A percentile compares a stretch with the other conserved stretches of the same genome.
These are phyloP conservation scores for Hofmannophila pseudospretella DNA, from an alignment of 2,888 invertebrate genomes.

Conservation along the genomic window DNA sequence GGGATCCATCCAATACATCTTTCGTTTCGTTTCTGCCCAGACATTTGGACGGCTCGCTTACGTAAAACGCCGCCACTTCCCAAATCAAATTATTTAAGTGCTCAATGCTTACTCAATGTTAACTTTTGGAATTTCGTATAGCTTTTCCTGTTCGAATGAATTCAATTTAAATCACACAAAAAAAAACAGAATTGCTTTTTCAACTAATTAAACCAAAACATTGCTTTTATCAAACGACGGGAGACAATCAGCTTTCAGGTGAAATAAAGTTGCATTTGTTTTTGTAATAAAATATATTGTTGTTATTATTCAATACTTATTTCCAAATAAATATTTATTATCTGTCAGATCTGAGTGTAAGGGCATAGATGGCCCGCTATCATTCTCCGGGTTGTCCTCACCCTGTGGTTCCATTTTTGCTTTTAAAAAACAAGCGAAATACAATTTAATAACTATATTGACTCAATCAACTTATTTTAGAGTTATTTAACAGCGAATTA, in stretches of 20 bases:
- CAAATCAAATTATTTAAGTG: conserved; percentile 1
- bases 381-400: no score
- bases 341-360: no score
- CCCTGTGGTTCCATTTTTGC: no score
- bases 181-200: background rate
- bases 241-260: background rate
- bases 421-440: no score
- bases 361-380: no score
- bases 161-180: background rate
- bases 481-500: no score
- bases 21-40: conserved; percentile 4
- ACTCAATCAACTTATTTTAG: no score
- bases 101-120: background rate
- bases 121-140: no score
- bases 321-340: no score
- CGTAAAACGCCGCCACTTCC: background rate
- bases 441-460: no score
- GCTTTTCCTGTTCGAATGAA: background rate
- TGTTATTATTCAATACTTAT: background rate
- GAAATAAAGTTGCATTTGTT: background rate
- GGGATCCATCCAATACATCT: conserved; percentile 9
- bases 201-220: background rate
- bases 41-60: conserved; percentile 1
- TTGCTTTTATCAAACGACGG: background rate
- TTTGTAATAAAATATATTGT: background rate